Percentiles rank a stretch among this genome's conserved stretches.
These are phyloP conservation scores for Oligia latruncula DNA, from an alignment of 2,888 invertebrate species.

Conservation along the genomic window DNA sequence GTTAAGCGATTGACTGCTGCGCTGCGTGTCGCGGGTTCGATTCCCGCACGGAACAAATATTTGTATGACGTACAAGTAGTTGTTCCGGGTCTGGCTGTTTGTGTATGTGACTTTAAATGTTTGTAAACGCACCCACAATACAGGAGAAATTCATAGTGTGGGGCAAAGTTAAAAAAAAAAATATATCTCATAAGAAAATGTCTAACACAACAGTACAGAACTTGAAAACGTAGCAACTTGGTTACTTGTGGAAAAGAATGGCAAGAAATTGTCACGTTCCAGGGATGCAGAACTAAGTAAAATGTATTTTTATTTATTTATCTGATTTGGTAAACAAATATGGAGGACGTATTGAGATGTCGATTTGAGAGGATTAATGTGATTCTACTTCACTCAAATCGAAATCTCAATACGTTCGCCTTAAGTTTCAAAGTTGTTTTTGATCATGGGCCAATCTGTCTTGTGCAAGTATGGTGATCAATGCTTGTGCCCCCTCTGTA, in stretches of 20 bases:
- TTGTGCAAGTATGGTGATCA: no score
- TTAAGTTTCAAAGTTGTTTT: not conserved
- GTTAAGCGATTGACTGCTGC: no score
- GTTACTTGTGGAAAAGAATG: not conserved
- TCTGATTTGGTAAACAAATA: not conserved
- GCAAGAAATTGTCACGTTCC: not conserved
- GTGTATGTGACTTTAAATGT: no score
- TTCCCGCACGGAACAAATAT: no score
- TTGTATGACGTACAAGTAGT: no score
- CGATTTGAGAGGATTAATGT: not conserved
- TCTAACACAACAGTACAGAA: not conserved
- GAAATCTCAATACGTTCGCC: not conserved
- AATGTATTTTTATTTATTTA: not conserved
- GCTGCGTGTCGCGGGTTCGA: no score
- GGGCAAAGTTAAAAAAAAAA: no score
- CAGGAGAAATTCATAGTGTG: no score
- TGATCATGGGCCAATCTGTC: no score
- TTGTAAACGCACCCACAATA: no score
- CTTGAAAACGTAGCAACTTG: not conserved
- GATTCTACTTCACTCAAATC: not conserved
- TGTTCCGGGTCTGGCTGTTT: no score
- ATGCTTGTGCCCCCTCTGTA: no score
- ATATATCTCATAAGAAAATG: not conserved
- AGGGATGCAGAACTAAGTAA: not conserved
- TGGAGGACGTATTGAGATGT: not conserved